Evolutionary conservation across 2,888 invertebrate species (phyloP).

Genomic region (Steinernema hermaphroditum): DNA sequence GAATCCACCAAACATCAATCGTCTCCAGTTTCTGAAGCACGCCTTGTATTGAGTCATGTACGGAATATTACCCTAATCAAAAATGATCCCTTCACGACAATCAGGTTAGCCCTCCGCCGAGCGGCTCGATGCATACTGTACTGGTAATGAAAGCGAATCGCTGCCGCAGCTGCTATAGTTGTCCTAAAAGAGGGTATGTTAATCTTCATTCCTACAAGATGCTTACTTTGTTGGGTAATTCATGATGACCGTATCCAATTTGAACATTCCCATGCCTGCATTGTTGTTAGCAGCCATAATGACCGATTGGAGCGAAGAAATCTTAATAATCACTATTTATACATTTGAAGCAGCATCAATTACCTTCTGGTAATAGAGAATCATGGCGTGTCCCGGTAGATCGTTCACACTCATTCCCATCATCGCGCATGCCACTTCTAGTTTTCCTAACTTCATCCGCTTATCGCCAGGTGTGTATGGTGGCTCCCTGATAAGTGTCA

Average conservation of each 20-base stretch:
- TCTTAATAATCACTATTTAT: too few species aligned
- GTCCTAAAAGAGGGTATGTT: neutral
- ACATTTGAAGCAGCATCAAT: neutral
- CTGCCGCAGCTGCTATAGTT: neutral
- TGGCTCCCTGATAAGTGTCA: neutral
- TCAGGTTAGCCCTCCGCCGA: neutral
- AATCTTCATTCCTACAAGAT: neutral
- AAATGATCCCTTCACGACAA: neutral
- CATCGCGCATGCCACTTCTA: neutral
- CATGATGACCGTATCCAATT: slow-evolving; percentile 17
- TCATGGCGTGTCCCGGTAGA: slow-evolving; percentile 2
- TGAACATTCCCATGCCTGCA: slow-evolving; percentile 8
- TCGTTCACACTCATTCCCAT: neutral
- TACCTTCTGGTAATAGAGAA: slow-evolving; percentile 18
- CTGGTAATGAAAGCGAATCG: neutral
- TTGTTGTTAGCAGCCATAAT: neutral
- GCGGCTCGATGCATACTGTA: neutral
- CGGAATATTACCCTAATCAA: neutral
- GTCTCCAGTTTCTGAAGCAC: neutral
- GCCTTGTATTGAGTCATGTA: too few species aligned
- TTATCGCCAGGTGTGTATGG: neutral
- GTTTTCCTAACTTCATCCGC: neutral
- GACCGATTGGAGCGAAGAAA: neutral
- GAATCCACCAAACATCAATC: slow-evolving; percentile 12
- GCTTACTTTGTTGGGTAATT: slow-evolving; percentile 7